Evolutionary conservation across 2,797 vertebrate species (phyloP).

Genomic region (Coregonus suidteri): DNA sequence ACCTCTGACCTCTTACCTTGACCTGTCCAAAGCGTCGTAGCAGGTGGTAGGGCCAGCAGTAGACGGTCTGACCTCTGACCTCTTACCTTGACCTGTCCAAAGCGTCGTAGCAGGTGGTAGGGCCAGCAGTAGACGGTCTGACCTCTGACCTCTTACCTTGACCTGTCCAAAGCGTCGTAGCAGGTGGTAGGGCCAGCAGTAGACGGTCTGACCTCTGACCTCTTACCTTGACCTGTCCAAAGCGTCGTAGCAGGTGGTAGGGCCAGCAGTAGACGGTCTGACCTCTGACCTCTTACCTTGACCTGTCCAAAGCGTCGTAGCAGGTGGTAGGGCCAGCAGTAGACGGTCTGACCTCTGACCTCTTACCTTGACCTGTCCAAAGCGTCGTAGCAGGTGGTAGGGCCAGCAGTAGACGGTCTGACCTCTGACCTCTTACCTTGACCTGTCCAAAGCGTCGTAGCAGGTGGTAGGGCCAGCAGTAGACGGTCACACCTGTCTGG

Average conservation of each 20-base stretch:
- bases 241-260: too few species aligned
- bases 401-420: too few species aligned
- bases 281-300: slow-evolving; percentile 65
- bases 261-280: background rate
- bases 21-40: too few species aligned
- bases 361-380: slow-evolving; percentile 64
- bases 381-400: too few species aligned
- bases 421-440: slow-evolving; percentile 71
- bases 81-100: slow-evolving; percentile 77
- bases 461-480: slow-evolving; percentile 83
- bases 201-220: too few species aligned
- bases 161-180: too few species aligned
- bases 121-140: background rate
- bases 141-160: slow-evolving; percentile 65
- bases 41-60: too few species aligned
- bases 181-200: too few species aligned
- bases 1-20: too few species aligned
- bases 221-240: slow-evolving; percentile 63
- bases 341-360: background rate
- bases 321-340: too few species aligned
- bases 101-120: too few species aligned
- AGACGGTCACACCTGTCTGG: slow-evolving; percentile 61
- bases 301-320: too few species aligned
- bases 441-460: slow-evolving; percentile 86
- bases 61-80: background rate